Base-by-base conservation (phyloP, 2,888 invertebrate genomes). In the Saturnia japonica region DNA sequence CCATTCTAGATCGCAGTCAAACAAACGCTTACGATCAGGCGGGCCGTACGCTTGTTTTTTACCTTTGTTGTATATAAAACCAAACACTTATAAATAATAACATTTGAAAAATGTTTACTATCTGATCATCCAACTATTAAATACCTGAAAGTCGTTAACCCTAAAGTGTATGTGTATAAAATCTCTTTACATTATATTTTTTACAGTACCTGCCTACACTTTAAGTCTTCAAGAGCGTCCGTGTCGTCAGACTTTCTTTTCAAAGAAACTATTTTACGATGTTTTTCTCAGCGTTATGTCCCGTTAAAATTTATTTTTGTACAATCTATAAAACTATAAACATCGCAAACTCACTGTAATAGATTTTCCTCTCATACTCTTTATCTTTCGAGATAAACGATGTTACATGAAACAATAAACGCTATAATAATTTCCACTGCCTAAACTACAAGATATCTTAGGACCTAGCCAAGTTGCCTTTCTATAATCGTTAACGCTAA, bases 271-370 rank as follows among this genome's bases (percentile, higher is more conserved):
- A 51, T 42, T 71, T 71, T 67, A 69, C 68, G 62, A 68, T 51
- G 62, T 68, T 68, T 68, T 68, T 1, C 67, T 66, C 40, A 40
- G 34, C 25, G 19, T 42, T 28, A 69, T 45, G 40, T 62, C 42
- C 47, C 25, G 64, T 64, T 67, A 42, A 68, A 34, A 68, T 71
- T 68, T 71, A 71, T 71, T 64, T 71, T 28, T 40, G 62, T 64
- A 40, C 43, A 68, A 54, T 54, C 54, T 25, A 47, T 25, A 40
- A 64, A 34, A 64, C 70, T 70, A 45, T 70, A 60, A 45, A 68
- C 68, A 68, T 70, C 51, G 43, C 69, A 69, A 57, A 25, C 67
- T 47, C 22, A 4, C 70, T 6, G 19, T n/a, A 67, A 67, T 67
- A 67, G 67, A 67, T 67, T 67, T 51, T 45, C 43, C 51, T 51